Percentiles rank a stretch among this genome's conserved stretches.
phyloP scores from a whole-genome alignment of 92 coral and sea anemone genomes.

The Galaxea fascicularis region DNA sequence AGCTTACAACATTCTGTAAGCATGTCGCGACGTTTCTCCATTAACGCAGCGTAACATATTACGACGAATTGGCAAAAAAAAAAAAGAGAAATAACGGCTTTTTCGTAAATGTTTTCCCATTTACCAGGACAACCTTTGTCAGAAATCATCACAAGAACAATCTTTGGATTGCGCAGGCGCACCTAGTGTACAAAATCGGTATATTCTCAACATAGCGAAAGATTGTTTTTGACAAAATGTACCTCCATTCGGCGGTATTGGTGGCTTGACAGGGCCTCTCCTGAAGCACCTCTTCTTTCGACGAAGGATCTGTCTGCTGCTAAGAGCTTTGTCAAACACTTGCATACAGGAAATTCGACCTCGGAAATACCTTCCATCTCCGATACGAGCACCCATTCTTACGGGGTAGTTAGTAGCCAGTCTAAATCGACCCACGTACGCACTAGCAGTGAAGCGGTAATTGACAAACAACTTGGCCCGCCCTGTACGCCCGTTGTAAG shows the following conservation, averaged over 20 bases:
- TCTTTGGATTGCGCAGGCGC: no score
- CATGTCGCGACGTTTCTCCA: no score
- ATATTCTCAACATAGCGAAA: no score
- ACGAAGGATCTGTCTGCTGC: slow-evolving; percentile 12
- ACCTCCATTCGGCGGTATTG: not conserved
- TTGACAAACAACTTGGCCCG: slow-evolving; percentile 51
- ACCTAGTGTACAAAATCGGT: no score
- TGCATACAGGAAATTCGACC: slow-evolving; percentile 59
- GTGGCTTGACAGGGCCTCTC: not conserved
- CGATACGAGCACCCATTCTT: slow-evolving; percentile 16
- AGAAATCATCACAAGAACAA: no score
- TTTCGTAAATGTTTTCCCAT: no score
- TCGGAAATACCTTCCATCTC: slow-evolving; percentile 57
- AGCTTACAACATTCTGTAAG: no score
- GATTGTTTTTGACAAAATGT: no score
- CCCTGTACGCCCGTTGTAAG: slow-evolving; percentile 47
- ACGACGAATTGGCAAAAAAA: no score
- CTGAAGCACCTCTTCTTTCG: slow-evolving; percentile 29
- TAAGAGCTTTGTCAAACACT: slow-evolving; percentile 21
- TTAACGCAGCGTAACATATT: no score
- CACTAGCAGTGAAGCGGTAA: slow-evolving; percentile 27
- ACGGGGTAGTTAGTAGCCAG: slow-evolving; percentile 56
- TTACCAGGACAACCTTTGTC: no score
- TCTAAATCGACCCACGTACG: slow-evolving; percentile 39
- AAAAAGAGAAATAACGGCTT: no score